Evolutionary conservation across 2,888 invertebrate species (phyloP), one percentile per base, ranked within the genome.

Genomic region (Adelognathus sp.): DNA sequence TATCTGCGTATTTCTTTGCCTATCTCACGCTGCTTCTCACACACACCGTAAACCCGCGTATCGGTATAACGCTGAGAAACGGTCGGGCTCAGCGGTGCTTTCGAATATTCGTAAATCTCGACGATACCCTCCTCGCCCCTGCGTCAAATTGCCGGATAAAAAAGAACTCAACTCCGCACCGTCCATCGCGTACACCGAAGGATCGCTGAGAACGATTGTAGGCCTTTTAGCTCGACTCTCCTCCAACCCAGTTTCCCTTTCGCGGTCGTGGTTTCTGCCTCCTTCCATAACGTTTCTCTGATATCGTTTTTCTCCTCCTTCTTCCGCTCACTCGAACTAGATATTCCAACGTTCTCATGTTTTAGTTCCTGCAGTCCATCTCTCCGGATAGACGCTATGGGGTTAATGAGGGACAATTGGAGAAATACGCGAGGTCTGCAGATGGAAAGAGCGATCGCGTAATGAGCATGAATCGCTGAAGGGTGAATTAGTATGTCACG

Each of bases 61-160:
- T n/a, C 46, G 16, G 14, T 63, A 5, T 46, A 63, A 63, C 44
- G 16, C 31, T 33, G 18, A 46, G 46, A 33, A 21, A 33, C 36
- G 27, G 18, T 18, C 9, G 3, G 9, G 11, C 29, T 52, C 64
- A 11, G 36, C 44, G 58, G 44, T 46, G 58, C 50, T 50, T 50
- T 75, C 41, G 70, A 75, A 74, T 69, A 72, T 79, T 75, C 70
- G 76, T 79, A 76, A 82, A 73, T 72, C 76, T 73, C 71, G 52
- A 56, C 70, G 44, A 71, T 76, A 67, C 18, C 63, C 36, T n/a
- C n/a, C n/a, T n/a, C 56, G 70, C 58, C 63, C 36, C 41, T n/a
- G n/a, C 70, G 71, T 77, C 77, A 73, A 83, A 82, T 82, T 79
- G 79, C 79, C 72, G 69, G 66, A 80, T 79, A 83, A 72, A 78